Evolutionary conservation across 2,797 vertebrate genomes (phyloP), one percentile per base, ranked within the genome.

Genomic region (Myotis vivesi): DNA sequence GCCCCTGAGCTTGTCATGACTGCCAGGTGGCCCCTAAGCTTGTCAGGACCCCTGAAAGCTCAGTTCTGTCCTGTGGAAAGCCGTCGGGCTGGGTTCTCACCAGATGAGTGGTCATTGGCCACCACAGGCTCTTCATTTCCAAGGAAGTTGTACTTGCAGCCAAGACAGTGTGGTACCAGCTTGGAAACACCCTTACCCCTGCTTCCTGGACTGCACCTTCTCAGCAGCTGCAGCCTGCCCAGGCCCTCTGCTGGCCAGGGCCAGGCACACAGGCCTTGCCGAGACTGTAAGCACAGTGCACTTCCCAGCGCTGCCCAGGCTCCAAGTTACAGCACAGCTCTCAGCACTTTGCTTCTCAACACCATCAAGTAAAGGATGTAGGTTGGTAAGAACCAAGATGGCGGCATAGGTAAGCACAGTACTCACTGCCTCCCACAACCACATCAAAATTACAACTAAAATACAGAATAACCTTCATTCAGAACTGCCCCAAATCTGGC

Each of bases 321-420:
- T 51, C 69, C 23, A n/a, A 46, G n/a, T 96, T 96, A 83, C 33
- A 1, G 83, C 89, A 96, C 0, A 55, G 81, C n/a, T 69, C 81
- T 82, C 6, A 22, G 85, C 66, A 46, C 23, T 76, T 49, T 5
- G 33, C 75, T 87, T 62, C 92, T 91, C 57, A 82, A 62, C 0
- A 10, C 64, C 44, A 22, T 73, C 59, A 69, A 87, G 88, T 86
- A 95, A 92, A 88, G 33, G 84, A 57, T 20, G 0, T 53, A 92
- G 86, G 16, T 79, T 69, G 53, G 25, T 59, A 59, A 59, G 57
- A 59, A 59, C 4, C 57, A 28, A 59, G 57, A 59, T 59, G 57
- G 11, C 2, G 23, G 57, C 5, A 0, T 59, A 59, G 57, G 57
- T 59, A 59, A 59, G 11, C 5, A 0, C 25, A 59, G 25, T 59